Conservation (phyloP, 2,888 invertebrate species). For the Tipula helvola region DNA sequence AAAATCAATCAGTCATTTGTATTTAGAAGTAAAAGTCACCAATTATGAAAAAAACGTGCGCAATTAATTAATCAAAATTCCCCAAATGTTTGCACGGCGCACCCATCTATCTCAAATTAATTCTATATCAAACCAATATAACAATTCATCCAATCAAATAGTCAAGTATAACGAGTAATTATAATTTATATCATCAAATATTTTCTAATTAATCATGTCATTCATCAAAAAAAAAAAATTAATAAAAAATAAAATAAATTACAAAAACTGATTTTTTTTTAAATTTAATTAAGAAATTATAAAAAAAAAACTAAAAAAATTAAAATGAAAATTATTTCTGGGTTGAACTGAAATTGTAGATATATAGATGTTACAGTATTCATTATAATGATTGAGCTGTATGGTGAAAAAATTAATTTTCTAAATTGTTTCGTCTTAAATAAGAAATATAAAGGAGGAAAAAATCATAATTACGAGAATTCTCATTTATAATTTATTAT, state of each 20-base stretch:
- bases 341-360: neutral
- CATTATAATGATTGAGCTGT: neutral
- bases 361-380: too few species aligned
- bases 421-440: neutral
- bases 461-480: neutral
- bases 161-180: neutral
- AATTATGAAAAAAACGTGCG: too few species aligned
- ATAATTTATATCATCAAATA: neutral
- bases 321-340: neutral
- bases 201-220: neutral
- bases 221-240: neutral
- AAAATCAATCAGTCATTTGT: neutral
- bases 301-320: neutral
- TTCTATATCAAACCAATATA: neutral
- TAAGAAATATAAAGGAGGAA: neutral
- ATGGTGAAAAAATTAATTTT: neutral
- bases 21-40: too few species aligned
- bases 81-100: neutral
- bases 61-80: neutral
- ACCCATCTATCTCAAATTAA: neutral
- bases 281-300: neutral
- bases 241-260: neutral
- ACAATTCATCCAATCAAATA: neutral
- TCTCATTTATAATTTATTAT: neutral
- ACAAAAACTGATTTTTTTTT: neutral